These are phyloP conservation scores for Drosophila novamexicana DNA, from an alignment of 1,140 invertebrate genomes.

Conservation along the genomic window DNA sequence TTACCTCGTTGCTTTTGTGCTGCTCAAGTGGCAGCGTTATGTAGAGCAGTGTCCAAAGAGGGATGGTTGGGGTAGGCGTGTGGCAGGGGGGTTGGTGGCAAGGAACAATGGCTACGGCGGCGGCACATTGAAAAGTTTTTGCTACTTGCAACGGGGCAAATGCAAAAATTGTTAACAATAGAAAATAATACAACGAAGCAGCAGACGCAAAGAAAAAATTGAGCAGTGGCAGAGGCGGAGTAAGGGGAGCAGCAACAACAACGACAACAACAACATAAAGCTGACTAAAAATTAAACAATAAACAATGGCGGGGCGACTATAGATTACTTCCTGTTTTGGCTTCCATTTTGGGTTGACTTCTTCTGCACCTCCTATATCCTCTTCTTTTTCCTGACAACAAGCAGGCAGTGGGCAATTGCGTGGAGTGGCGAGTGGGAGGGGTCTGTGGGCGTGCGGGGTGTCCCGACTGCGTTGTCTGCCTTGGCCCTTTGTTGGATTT, in stretches of 20 bases:
- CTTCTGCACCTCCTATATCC: not conserved
- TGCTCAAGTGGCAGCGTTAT: conserved; percentile 74
- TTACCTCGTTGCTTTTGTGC: conserved; percentile 58
- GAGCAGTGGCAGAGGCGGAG: conserved; percentile 1
- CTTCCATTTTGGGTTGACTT: conserved; percentile 63
- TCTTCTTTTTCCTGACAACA: conserved; percentile 6
- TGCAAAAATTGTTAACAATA: conserved; percentile 83
- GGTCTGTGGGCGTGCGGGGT: not conserved
- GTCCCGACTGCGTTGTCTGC: conserved; percentile 3
- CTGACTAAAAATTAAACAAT: conserved; percentile 82
- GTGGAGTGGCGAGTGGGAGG: not conserved
- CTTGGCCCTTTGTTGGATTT: conserved; percentile 16
- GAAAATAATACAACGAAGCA: conserved; percentile 67
- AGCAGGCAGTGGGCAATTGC: not conserved
- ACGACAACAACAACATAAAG: conserved; percentile 59
- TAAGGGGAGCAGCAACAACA: conserved; percentile 39
- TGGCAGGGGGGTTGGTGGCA: not conserved
- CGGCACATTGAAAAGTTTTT: conserved; percentile 78
- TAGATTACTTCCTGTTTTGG: conserved; percentile 83
- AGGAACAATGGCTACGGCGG: conserved; percentile 51
- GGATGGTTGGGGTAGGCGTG: not conserved
- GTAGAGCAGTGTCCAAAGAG: conserved; percentile 29
- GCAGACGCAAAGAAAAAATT: conserved; percentile 30
- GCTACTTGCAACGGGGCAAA: conserved; percentile 73
- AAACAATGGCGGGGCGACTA: conserved; percentile 80